phyloP scores from a whole-genome alignment of 2,113 vertebrate species.

The Pavo muticus region DNA sequence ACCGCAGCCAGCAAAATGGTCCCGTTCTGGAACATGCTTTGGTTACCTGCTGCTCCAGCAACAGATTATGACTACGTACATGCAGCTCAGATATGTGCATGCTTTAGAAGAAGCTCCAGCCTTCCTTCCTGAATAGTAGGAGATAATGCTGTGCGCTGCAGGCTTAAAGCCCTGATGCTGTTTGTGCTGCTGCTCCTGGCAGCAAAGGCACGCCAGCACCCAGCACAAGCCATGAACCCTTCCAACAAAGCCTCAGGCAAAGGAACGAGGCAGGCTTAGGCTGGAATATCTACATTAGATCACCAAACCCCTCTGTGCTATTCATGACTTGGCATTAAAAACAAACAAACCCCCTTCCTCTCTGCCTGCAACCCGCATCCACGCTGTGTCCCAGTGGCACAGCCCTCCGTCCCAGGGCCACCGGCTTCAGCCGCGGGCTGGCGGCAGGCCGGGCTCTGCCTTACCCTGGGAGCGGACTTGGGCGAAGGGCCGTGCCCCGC shows the following conservation, averaged over 20 bases:
- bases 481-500: neutral
- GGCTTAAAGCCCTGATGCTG: neutral
- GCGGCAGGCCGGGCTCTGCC: neutral
- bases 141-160: neutral
- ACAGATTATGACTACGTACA: too few species aligned
- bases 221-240: neutral
- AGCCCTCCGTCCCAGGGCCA: neutral
- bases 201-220: neutral
- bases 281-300: neutral
- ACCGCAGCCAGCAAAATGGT: neutral
- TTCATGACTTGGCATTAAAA: neutral
- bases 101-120: neutral
- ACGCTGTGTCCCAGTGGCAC: neutral
- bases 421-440: fast-evolving
- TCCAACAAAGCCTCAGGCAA: neutral
- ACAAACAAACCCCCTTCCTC: neutral
- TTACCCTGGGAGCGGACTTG: neutral
- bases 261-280: neutral
- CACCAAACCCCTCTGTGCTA: neutral
- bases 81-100: neutral
- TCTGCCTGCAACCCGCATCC: fast-evolving
- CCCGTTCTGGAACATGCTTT: neutral
- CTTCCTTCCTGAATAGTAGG: neutral
- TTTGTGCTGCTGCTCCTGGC: neutral
- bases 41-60: neutral